Conservation (phyloP, 2,113 vertebrate species). For the Archocentrus centrarchus region DNA sequence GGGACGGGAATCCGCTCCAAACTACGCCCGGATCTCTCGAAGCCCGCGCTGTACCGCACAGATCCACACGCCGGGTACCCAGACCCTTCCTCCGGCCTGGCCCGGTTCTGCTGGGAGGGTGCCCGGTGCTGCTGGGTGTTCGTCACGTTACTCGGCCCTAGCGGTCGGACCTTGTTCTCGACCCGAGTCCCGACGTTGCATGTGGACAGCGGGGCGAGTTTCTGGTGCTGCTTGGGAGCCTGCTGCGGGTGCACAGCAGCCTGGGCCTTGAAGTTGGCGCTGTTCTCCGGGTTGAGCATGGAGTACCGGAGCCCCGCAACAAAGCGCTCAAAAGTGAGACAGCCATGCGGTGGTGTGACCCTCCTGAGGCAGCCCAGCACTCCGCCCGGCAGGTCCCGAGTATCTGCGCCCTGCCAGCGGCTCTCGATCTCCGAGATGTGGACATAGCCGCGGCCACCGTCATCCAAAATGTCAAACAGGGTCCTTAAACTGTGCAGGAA, state of each 20-base stretch:
- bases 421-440: constrained; percentile 95
- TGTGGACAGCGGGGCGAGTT: constrained; percentile 54
- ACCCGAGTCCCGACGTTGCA: constrained; percentile 51
- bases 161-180: constrained; percentile 80
- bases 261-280: constrained; percentile 49
- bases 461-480: constrained; percentile 95
- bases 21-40: constrained; percentile 74
- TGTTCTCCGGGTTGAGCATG: constrained; percentile 82
- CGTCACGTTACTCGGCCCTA: constrained; percentile 79
- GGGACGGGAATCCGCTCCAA: constrained; percentile 63
- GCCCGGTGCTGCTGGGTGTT: constrained; percentile 74
- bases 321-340: constrained; percentile 93
- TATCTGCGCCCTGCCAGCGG: constrained; percentile 90
- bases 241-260: constrained; percentile 67
- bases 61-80: constrained; percentile 52
- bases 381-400: constrained; percentile 87
- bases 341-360: constrained; percentile 89
- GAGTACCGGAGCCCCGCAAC: constrained; percentile 89
- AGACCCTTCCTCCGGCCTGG: constrained; percentile 59
- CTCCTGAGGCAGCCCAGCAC: constrained; percentile 87
- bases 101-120: constrained; percentile 61
- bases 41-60: constrained; percentile 54
- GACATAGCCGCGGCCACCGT: constrained; percentile 87
- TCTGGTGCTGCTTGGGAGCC: constrained; percentile 40
- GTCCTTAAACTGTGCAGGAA: constrained; percentile 93